A percentile compares a stretch with the other conserved stretches of the same genome.
phyloP scores from a whole-genome alignment of 2,888 invertebrate genomes.

The Drosophila pullipes region DNA sequence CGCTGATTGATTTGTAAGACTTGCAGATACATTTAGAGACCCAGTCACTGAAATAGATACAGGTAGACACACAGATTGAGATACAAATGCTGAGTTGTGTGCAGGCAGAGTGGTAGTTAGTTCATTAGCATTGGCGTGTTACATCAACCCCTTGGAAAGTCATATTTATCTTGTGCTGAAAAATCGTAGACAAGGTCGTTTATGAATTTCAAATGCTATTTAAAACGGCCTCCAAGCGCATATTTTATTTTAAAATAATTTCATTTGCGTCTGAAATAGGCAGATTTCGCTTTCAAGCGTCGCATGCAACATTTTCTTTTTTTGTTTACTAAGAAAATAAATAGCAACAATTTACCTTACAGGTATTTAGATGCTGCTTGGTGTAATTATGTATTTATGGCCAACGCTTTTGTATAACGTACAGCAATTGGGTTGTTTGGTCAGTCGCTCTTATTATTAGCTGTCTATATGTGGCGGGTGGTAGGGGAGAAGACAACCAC shows the following conservation, averaged over 20 bases:
- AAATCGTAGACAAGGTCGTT: slow-evolving; percentile 71
- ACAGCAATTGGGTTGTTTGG: slow-evolving; percentile 82
- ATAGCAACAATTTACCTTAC: slow-evolving; percentile 21
- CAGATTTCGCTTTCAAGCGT: slow-evolving; percentile 60
- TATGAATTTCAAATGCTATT: slow-evolving; percentile 57
- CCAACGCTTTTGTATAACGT: slow-evolving; percentile 75
- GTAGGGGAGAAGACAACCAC: slow-evolving; percentile 4
- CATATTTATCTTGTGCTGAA: slow-evolving; percentile 42
- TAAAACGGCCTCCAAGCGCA: slow-evolving; percentile 30
- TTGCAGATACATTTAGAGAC: slow-evolving; percentile 10
- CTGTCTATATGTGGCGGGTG: not conserved
- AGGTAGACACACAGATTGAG: slow-evolving; percentile 2
- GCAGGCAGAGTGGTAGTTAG: slow-evolving; percentile 32
- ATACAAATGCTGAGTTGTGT: slow-evolving; percentile 15
- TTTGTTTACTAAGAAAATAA: slow-evolving; percentile 17
- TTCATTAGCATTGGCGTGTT: slow-evolving; percentile 58
- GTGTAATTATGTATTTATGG: slow-evolving; percentile 78
- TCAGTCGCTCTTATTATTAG: slow-evolving; percentile 64
- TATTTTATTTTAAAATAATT: slow-evolving; percentile 38
- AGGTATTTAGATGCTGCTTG: slow-evolving; percentile 44
- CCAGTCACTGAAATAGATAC: slow-evolving; percentile 3
- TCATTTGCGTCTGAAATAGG: slow-evolving; percentile 37
- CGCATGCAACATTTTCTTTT: slow-evolving; percentile 71
- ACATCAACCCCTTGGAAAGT: slow-evolving; percentile 60
- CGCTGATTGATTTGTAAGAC: slow-evolving; percentile 61